phyloP scores from a whole-genome alignment of 1,140 invertebrate genomes.

The Pseudobourletiella spinata region DNA sequence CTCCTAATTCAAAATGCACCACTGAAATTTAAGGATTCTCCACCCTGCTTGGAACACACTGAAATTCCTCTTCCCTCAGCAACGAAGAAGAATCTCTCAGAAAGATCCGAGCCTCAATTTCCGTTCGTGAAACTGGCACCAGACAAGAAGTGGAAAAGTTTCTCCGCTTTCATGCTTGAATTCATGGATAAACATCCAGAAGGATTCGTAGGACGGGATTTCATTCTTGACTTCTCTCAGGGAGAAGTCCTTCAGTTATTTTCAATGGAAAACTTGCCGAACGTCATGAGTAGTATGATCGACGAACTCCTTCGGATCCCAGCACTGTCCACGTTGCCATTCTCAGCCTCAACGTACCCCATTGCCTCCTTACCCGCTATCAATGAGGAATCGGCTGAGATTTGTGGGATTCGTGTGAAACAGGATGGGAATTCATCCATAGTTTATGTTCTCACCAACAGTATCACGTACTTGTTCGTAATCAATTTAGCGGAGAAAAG shows the following conservation, averaged over 20 bases:
- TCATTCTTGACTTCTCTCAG: slow-evolving; percentile 12
- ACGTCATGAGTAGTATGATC: slow-evolving; percentile 1
- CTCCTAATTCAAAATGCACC: slow-evolving; percentile 18
- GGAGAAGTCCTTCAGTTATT: slow-evolving; percentile 5
- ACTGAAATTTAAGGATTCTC: not conserved
- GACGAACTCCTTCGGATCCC: slow-evolving; percentile 15
- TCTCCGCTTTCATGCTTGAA: slow-evolving; percentile 9
- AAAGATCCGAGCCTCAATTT: not conserved
- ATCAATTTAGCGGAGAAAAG: not conserved
- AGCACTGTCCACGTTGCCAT: slow-evolving; percentile 11
- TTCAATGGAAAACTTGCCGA: not conserved
- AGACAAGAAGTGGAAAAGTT: slow-evolving; percentile 5
- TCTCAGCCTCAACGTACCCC: slow-evolving; percentile 1
- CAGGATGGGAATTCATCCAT: slow-evolving; percentile 1
- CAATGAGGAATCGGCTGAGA: not conserved
- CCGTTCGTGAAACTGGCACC: not conserved
- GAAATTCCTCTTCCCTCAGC: not conserved
- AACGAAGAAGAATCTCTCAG: not conserved
- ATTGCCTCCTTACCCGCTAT: not conserved
- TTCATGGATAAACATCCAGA: not conserved
- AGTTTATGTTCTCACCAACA: not conserved
- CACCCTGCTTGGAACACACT: not conserved
- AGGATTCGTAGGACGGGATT: not conserved
- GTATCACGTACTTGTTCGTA: slow-evolving; percentile 10
- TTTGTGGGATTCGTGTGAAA: not conserved